Base-by-base conservation (phyloP, 2,888 invertebrate genomes). In the Ceriagrion tenellum region DNA sequence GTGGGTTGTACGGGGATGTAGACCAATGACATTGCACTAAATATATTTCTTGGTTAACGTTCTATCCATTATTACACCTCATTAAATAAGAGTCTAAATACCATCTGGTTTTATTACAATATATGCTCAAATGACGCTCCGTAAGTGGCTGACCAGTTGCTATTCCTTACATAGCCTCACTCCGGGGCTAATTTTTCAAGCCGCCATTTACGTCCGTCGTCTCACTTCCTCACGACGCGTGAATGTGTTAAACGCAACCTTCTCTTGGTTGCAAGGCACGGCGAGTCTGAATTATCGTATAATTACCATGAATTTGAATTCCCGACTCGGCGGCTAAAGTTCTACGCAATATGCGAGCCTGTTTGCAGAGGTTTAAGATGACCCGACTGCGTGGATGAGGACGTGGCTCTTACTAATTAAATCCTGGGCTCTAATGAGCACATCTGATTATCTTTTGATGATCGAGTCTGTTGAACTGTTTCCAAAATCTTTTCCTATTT, bases 271-370 rank as follows among this genome's bases (percentile, higher is more conserved):
- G n/a, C 69, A n/a, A 26, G 69, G 12, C n/a, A 16, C 20, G 59
- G 16, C 18, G 59, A 26, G 30, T 81, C 81, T 3, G 35, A 81
- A 35, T 81, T 81, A 16, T 81, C 35, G 30, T 18, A 30, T 81
- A 81, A 81, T 81, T 81, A 35, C 81, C 81, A 81, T 16, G 81
- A 81, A 35, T 81, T 30, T 81, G 30, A 81, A 81, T 81, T 81
- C 81, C 4, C 26, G 1, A 16, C 35, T 35, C 35, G 30, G 35
- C 4, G 30, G 35, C 30, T 30, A 0, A 30, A 81, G 74, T 81
- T 30, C 26, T 35, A 81, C 16, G 81, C 69, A 69, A n/a, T 69
- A 26, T 1, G 69, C 26, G 69, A n/a, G 69, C 69, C 26, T n/a
- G n/a, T n/a, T n/a, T 69, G 69, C 10, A 0, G 12, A 69, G 59